These are phyloP conservation scores for Zeugodacus cucurbitae DNA, from an alignment of 1,140 invertebrate species.

Conservation along the genomic window DNA sequence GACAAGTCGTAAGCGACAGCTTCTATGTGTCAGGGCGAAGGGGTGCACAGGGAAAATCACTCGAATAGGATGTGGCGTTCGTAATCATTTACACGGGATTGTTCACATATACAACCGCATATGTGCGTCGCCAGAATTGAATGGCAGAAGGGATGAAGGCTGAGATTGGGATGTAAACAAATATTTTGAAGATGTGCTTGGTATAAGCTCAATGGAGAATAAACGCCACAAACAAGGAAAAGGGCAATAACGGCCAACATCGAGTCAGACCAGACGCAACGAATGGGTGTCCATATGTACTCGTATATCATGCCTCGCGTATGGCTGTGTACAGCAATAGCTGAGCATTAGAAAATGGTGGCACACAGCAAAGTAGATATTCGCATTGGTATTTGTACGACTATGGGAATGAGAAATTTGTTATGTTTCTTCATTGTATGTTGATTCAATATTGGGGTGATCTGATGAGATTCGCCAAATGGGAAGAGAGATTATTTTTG, in stretches of 20 bases:
- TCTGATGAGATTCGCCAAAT: conserved; percentile 32
- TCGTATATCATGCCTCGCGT: background rate
- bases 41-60: background rate
- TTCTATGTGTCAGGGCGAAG: conserved; percentile 16
- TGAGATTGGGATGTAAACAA: conserved; percentile 60
- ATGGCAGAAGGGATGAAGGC: conserved; percentile 45
- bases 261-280: background rate
- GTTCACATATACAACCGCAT: background rate
- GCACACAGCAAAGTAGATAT: conserved; percentile 9
- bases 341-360: conserved; percentile 18
- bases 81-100: conserved; percentile 8
- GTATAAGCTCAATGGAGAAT: background rate
- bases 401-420: conserved; percentile 29
- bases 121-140: background rate
- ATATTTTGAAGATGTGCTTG: conserved; percentile 45
- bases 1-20: conserved; percentile 31
- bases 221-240: background rate
- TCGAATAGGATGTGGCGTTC: conserved; percentile 16
- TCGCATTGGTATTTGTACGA: conserved; percentile 20
- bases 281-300: background rate
- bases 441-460: conserved; percentile 30
- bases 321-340: background rate
- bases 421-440: conserved; percentile 34
- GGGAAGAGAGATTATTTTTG: conserved; percentile 25
- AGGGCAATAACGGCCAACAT: background rate